These are phyloP conservation scores for Eumaeus atala DNA, from an alignment of 1,140 invertebrate genomes.

Conservation along the genomic window DNA sequence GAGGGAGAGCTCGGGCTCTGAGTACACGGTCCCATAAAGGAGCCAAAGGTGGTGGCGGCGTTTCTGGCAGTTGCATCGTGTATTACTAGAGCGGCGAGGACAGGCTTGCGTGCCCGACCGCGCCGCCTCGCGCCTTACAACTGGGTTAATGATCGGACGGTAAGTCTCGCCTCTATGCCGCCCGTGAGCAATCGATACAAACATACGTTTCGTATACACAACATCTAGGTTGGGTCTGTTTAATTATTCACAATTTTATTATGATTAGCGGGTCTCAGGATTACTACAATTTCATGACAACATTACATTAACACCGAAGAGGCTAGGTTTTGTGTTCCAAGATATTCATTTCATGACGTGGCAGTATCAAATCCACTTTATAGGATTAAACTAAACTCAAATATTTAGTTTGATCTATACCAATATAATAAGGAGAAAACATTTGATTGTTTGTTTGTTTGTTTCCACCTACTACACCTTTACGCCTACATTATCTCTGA, in stretches of 20 bases:
- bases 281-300: too few relatives aligned
- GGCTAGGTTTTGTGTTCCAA: too few relatives aligned
- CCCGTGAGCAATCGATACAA: slow-evolving; percentile 65
- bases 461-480: too few relatives aligned
- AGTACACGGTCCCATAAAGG: slow-evolving; percentile 86
- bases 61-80: slow-evolving; percentile 65
- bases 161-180: slow-evolving; percentile 43
- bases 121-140: slow-evolving; percentile 57
- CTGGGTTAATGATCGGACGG: slow-evolving; percentile 72
- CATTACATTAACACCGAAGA: too few relatives aligned
- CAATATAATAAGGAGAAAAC: too few relatives aligned
- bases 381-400: too few relatives aligned
- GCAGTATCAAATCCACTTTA: too few relatives aligned
- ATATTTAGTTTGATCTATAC: too few relatives aligned
- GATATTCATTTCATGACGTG: too few relatives aligned
- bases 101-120: slow-evolving; percentile 46
- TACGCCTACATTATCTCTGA: too few relatives aligned
- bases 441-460: too few relatives aligned
- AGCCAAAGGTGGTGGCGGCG: slow-evolving; percentile 75
- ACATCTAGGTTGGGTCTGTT: not conserved
- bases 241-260: not conserved
- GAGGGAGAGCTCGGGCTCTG: slow-evolving; percentile 75
- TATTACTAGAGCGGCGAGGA: slow-evolving; percentile 39
- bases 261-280: too few relatives aligned
- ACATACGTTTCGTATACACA: slow-evolving; percentile 23